A percentile compares a stretch with the other conserved stretches of the same genome.
Evolutionary conservation across 2,797 vertebrate genomes (phyloP).

Genomic region (Acropternis orthonyx): DNA sequence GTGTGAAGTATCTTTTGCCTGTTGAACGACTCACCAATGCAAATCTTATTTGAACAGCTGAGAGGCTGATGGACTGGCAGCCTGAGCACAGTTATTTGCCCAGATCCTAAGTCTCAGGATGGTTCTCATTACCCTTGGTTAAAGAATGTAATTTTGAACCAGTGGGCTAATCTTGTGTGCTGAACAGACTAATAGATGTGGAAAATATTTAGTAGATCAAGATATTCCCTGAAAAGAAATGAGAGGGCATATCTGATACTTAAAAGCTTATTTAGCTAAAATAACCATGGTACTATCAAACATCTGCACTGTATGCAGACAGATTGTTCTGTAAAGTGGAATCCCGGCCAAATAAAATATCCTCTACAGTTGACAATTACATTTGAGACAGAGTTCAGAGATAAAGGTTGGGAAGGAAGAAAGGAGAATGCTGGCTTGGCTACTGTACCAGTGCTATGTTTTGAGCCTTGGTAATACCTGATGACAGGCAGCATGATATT

Average conservation of each 20-base stretch:
- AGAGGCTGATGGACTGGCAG: background rate
- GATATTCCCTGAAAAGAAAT: constrained; percentile 11
- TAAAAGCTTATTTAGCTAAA: constrained; percentile 62
- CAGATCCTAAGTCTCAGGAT: background rate
- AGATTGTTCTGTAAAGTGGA: constrained; percentile 43
- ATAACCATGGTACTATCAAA: constrained; percentile 35
- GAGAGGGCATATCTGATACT: constrained; percentile 5
- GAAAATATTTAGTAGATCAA: constrained; percentile 5
- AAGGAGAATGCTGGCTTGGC: background rate
- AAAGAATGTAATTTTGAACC: constrained; percentile 13
- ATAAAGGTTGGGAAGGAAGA: constrained; percentile 3
- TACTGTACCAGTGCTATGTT: background rate
- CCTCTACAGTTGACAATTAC: constrained; percentile 28
- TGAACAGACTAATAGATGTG: background rate
- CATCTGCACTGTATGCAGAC: constrained; percentile 24
- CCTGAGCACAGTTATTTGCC: background rate
- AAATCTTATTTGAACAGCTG: constrained; percentile 18
- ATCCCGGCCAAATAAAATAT: constrained; percentile 40
- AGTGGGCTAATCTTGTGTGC: background rate
- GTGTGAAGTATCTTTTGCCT: background rate
- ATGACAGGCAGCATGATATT: constrained; percentile 12
- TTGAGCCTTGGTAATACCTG: background rate
- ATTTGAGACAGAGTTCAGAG: constrained; percentile 42
- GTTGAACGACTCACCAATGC: background rate
- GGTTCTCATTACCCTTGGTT: background rate